Percentiles rank a stretch among this genome's conserved stretches.
Evolutionary conservation across 2,113 vertebrate species (phyloP).

Genomic region (Scomber scombrus): DNA sequence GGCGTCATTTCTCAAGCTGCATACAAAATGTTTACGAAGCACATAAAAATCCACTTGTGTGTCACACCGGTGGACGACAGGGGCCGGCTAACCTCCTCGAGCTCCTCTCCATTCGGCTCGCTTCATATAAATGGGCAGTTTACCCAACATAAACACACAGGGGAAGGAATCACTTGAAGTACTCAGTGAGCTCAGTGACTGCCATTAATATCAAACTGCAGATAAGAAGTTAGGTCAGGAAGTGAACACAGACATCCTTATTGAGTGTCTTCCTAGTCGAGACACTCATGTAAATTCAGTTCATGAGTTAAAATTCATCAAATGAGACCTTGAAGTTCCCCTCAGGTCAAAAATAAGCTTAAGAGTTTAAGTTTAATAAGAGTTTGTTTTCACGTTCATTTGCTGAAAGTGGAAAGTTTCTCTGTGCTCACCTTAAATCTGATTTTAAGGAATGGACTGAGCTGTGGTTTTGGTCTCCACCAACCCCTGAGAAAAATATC

Average conservation of each 20-base stretch:
- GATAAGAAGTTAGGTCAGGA: slow-evolving; percentile 31
- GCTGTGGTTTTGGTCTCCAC: no score
- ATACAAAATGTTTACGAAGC: slow-evolving; percentile 63
- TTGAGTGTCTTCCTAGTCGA: neutral
- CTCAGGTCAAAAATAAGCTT: no score
- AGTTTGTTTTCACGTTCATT: no score
- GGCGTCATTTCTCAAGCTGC: slow-evolving; percentile 36
- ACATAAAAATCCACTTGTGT: slow-evolving; percentile 68
- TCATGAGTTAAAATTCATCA: neutral
- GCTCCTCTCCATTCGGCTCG: slow-evolving; percentile 25
- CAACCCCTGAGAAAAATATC: no score
- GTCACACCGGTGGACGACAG: slow-evolving; percentile 29
- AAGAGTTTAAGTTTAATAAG: no score
- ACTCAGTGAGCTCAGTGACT: slow-evolving; percentile 48
- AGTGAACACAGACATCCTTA: neutral
- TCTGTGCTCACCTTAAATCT: no score
- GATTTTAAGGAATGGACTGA: no score
- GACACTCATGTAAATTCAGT: neutral
- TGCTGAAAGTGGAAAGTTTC: no score
- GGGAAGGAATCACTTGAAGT: slow-evolving; percentile 68
- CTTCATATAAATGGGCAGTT: slow-evolving; percentile 54
- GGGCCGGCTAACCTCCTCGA: slow-evolving; percentile 14
- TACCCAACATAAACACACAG: slow-evolving; percentile 63
- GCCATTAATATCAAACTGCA: slow-evolving; percentile 55
- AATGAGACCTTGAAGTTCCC: neutral